These are phyloP conservation scores for Phodopus roborovskii DNA, from an alignment of 2,113 vertebrate genomes.

Conservation along the genomic window DNA sequence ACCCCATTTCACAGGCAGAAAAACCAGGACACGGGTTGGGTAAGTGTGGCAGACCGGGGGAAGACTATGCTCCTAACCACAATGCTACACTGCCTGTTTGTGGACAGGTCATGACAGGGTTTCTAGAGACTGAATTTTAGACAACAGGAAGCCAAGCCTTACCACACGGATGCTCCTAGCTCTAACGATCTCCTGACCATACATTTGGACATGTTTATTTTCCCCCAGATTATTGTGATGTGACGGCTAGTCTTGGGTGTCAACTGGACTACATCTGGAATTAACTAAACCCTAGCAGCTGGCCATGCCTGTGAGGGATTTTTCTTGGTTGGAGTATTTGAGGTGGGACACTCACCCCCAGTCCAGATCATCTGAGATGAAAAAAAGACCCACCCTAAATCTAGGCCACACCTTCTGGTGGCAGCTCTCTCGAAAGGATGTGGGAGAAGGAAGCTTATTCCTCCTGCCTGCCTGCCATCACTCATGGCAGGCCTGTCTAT, in stretches of 20 bases:
- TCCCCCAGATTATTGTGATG: background rate
- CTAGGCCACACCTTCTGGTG: background rate
- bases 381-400: background rate
- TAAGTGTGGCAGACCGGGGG: background rate
- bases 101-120: background rate
- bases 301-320: background rate
- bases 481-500: background rate
- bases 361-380: background rate
- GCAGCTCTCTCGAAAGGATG: background rate
- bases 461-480: background rate
- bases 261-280: background rate
- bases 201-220: background rate
- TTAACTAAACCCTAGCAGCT: background rate
- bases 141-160: background rate
- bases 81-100: fast-evolving
- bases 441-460: background rate
- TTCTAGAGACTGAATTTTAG: background rate
- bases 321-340: background rate
- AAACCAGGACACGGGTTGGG: background rate
- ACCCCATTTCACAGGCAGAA: background rate
- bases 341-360: background rate
- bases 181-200: background rate
- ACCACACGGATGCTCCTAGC: background rate
- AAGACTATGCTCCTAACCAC: background rate
- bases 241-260: background rate